Evolutionary conservation across 2,113 vertebrate genomes (phyloP).

Genomic region (Pandion haliaetus): DNA sequence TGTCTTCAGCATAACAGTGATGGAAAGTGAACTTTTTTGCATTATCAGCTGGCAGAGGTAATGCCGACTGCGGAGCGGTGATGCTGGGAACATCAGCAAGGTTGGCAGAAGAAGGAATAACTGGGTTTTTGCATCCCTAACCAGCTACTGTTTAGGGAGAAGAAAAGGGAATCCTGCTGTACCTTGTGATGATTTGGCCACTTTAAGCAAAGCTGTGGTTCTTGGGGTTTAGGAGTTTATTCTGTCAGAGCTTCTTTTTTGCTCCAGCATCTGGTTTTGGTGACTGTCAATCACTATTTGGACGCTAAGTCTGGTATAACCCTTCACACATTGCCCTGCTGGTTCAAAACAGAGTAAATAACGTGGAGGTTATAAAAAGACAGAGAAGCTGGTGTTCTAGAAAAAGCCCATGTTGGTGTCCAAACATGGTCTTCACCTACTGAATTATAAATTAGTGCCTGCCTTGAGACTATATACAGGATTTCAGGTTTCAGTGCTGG

Average conservation of each 20-base stretch:
- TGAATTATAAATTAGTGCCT: neutral
- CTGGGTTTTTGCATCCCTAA: neutral
- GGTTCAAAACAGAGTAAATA: neutral
- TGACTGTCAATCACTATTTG: neutral
- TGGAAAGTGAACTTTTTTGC: conserved; percentile 32
- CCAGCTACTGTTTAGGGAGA: neutral
- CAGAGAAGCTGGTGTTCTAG: neutral
- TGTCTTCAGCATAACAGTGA: neutral
- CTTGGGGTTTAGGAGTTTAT: neutral
- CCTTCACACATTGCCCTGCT: neutral
- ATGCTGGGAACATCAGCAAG: neutral
- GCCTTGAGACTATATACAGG: neutral
- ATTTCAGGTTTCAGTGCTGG: neutral
- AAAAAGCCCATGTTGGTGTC: neutral
- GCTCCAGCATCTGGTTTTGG: neutral
- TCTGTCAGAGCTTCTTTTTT: neutral
- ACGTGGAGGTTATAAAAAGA: neutral
- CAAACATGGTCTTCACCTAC: neutral
- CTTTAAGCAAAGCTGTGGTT: neutral
- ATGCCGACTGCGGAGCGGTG: fast-evolving
- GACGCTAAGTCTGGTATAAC: neutral
- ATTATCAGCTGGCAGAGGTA: neutral
- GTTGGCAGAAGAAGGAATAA: neutral
- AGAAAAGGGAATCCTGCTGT: neutral
- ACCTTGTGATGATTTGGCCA: neutral